Percentiles rank a stretch among this genome's conserved stretches.
These are phyloP conservation scores for Hypercompe scribonia DNA, from an alignment of 2,888 invertebrate species.

Conservation along the genomic window DNA sequence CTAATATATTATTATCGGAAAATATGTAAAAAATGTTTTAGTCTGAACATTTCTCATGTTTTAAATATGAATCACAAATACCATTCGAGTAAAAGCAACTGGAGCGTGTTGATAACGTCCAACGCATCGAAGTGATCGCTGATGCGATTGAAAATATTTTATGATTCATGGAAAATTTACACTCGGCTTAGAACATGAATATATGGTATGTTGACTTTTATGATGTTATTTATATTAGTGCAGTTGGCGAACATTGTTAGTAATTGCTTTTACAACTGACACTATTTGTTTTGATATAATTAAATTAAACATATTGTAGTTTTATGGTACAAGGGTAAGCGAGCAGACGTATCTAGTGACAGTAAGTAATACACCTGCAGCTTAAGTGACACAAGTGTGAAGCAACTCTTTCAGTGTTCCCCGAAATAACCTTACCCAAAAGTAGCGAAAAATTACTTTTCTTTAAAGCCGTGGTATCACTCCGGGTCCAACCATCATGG, in stretches of 20 bases:
- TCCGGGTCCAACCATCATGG: too few relatives aligned
- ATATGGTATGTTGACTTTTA: neutral
- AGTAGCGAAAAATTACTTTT: too few relatives aligned
- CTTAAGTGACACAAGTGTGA: too few relatives aligned
- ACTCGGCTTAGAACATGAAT: neutral
- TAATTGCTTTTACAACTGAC: neutral
- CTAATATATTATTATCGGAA: conserved; percentile 15
- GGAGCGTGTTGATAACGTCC: conserved; percentile 48
- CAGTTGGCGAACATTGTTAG: neutral
- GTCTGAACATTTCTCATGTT: conserved; percentile 6
- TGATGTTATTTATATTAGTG: neutral
- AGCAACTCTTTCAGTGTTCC: too few relatives aligned
- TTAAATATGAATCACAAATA: conserved; percentile 15
- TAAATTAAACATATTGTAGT: neutral
- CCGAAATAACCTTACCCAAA: too few relatives aligned
- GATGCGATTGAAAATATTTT: conserved; percentile 58
- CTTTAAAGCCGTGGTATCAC: too few relatives aligned
- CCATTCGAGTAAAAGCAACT: conserved; percentile 12
- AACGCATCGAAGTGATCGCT: conserved; percentile 57
- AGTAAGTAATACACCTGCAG: too few relatives aligned
- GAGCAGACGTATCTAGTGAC: too few relatives aligned
- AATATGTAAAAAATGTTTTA: conserved; percentile 4
- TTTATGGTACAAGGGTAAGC: too few relatives aligned
- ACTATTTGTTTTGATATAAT: neutral
- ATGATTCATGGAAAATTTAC: neutral